These are phyloP conservation scores for Anoplophora glabripennis DNA, from an alignment of 1,140 invertebrate genomes.

Conservation along the genomic window DNA sequence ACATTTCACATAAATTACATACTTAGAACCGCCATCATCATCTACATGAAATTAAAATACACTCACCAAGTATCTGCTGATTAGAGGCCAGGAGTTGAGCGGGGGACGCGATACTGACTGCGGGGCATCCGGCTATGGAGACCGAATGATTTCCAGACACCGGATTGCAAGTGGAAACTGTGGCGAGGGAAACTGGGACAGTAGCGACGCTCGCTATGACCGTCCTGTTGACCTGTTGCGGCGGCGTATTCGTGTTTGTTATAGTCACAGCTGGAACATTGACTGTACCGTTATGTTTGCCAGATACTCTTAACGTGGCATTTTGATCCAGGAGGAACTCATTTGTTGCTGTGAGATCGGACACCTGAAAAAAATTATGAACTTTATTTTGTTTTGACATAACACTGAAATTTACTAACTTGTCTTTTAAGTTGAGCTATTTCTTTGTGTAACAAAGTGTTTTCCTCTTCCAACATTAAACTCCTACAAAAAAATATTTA, in stretches of 20 bases:
- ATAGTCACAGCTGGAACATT: constrained; percentile 59
- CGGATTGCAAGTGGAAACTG: constrained; percentile 47
- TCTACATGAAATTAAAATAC: too few relatives aligned
- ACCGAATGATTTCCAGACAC: constrained; percentile 49
- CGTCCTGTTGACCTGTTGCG: constrained; percentile 53
- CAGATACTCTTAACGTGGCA: constrained; percentile 68
- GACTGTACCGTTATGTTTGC: constrained; percentile 56
- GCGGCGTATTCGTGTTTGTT: constrained; percentile 55
- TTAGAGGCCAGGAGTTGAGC: constrained; percentile 50
- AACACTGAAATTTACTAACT: constrained; percentile 41
- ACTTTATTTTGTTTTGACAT: background rate
- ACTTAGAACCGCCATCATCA: too few relatives aligned
- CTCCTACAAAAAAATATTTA: constrained; percentile 48
- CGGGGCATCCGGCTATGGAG: constrained; percentile 58
- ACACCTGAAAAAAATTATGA: constrained; percentile 33
- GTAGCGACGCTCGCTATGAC: constrained; percentile 62
- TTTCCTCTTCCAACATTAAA: constrained; percentile 72
- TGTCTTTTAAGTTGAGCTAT: constrained; percentile 73
- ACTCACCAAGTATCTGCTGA: constrained; percentile 47
- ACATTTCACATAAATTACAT: too few relatives aligned
- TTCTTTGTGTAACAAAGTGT: constrained; percentile 66
- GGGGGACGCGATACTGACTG: constrained; percentile 60
- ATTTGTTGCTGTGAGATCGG: constrained; percentile 74
- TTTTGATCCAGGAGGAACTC: constrained; percentile 81
- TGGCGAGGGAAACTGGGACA: constrained; percentile 63